A percentile compares a stretch with the other conserved stretches of the same genome.
Evolutionary conservation across 2,113 vertebrate genomes (phyloP).

Genomic region (Pristiophorus japonicus): DNA sequence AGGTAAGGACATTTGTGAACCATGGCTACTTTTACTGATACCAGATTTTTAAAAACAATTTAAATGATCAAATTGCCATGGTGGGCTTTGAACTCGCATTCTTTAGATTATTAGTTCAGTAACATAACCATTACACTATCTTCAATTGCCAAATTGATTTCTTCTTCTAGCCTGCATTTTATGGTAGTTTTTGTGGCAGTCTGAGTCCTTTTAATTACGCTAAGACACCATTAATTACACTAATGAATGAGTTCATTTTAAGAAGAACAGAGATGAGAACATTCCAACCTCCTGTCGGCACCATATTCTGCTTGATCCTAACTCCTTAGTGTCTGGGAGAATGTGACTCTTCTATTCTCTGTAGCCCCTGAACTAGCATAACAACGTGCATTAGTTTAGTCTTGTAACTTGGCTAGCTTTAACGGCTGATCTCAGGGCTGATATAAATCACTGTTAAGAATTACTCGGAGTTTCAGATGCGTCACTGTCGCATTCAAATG

Average conservation of each 20-base stretch:
- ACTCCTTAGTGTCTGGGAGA: not conserved
- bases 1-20: not conserved
- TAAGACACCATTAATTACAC: not conserved
- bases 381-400: not conserved
- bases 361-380: not conserved
- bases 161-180: not conserved
- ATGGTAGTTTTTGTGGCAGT: not conserved
- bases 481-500: not conserved
- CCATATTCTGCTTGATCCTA: not conserved
- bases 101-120: not conserved
- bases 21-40: not conserved
- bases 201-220: not conserved
- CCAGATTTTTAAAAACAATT: not conserved
- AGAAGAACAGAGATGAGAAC: not conserved
- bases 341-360: not conserved
- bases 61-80: not conserved
- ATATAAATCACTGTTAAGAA: not conserved
- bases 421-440: not conserved
- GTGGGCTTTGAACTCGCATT: not conserved
- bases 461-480: not conserved
- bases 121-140: not conserved
- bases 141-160: not conserved
- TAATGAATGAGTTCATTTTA: not conserved
- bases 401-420: not conserved
- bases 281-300: not conserved